Conservation (phyloP, 2,113 vertebrate species). For the Cnemophilus loriae region DNA sequence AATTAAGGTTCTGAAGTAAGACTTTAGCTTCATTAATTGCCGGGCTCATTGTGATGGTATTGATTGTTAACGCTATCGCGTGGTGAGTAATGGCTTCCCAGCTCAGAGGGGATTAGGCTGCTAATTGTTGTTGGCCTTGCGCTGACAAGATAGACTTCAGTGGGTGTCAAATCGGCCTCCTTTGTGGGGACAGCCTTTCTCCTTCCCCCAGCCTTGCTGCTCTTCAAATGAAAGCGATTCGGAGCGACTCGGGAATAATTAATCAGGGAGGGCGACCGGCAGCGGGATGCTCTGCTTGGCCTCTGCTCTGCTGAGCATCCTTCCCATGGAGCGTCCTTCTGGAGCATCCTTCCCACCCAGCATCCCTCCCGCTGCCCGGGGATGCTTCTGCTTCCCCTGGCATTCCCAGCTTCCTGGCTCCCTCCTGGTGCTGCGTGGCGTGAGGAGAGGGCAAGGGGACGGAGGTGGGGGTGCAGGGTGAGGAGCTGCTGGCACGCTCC, state of each 20-base stretch:
- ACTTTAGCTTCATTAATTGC: slow-evolving; percentile 85
- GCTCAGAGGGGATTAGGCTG: slow-evolving; percentile 77
- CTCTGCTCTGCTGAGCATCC: background rate
- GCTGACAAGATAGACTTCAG: slow-evolving; percentile 80
- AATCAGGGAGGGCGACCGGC: background rate
- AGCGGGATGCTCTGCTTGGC: background rate
- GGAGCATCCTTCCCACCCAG: background rate
- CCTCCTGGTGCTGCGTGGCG: rapidly evolving
- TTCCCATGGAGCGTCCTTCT: background rate
- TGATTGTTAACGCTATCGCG: slow-evolving; percentile 80
- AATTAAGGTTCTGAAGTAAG: slow-evolving; percentile 76
- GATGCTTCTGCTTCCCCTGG: background rate
- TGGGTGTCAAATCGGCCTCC: slow-evolving; percentile 66
- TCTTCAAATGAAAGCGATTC: slow-evolving; percentile 28
- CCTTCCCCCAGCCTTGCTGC: background rate
- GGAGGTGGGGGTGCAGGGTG: background rate
- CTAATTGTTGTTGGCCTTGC: slow-evolving; percentile 85
- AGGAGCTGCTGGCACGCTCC: background rate
- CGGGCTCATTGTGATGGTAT: slow-evolving; percentile 80
- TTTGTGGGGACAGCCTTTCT: slow-evolving; percentile 53
- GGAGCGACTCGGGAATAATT: slow-evolving; percentile 6
- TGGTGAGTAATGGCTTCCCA: slow-evolving; percentile 79
- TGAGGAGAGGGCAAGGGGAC: rapidly evolving
- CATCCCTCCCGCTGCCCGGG: background rate
- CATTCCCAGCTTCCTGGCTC: background rate